Conservation (phyloP, 2,113 vertebrate genomes). For the Colinus virginianus region DNA sequence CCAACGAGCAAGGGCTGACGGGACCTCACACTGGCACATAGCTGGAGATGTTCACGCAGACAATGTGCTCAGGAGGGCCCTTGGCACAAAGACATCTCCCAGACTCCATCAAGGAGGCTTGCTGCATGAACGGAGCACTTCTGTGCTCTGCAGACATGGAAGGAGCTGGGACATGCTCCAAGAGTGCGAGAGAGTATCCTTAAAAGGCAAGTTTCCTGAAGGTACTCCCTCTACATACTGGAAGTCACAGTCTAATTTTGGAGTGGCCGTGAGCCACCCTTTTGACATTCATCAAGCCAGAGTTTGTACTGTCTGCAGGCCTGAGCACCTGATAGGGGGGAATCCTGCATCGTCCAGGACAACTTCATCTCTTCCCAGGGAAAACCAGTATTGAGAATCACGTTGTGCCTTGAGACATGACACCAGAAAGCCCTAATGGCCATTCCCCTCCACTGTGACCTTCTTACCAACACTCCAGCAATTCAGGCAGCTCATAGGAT, state of each 20-base stretch:
- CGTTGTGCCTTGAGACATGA: not conserved
- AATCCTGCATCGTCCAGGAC: too few relatives aligned
- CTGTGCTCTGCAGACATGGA: not conserved
- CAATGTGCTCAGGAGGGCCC: not conserved
- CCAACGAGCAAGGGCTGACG: not conserved
- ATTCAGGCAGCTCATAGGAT: not conserved
- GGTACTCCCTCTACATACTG: not conserved
- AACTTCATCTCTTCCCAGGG: not conserved
- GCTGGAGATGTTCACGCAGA: too few relatives aligned
- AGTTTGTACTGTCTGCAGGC: not conserved
- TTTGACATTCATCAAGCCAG: not conserved
- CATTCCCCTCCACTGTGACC: not conserved
- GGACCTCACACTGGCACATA: not conserved
- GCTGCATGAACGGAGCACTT: not conserved
- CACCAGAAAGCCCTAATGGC: too few relatives aligned
- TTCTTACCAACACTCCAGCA: not conserved
- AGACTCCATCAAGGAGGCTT: not conserved
- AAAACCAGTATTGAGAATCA: not conserved
- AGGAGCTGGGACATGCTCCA: fast-evolving
- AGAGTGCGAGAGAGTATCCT: not conserved
- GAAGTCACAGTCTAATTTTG: not conserved
- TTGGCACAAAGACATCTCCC: not conserved
- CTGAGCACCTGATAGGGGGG: too few relatives aligned
- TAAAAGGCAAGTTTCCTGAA: not conserved
- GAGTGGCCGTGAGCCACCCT: not conserved